Conservation (phyloP, 1,140 invertebrate species). For the Dryas iulia region DNA sequence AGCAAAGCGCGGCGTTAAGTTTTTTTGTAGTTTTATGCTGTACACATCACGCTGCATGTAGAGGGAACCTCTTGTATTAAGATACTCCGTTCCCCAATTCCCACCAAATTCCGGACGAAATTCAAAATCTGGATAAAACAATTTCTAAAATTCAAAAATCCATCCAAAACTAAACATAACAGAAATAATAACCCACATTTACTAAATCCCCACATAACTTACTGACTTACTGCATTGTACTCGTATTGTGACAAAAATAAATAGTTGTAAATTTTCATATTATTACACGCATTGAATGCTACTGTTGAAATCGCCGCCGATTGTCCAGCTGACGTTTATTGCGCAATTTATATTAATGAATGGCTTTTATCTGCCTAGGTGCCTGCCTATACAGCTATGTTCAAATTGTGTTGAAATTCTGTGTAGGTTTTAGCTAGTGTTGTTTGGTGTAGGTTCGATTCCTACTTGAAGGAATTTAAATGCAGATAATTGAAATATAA, state of each 20-base stretch:
- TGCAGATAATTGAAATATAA: no score
- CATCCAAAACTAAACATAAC: no score
- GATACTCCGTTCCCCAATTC: no score
- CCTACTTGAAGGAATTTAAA: no score
- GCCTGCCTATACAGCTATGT: not conserved
- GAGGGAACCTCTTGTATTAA: no score
- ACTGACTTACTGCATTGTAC: no score
- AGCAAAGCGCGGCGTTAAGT: no score
- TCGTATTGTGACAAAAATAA: constrained; percentile 11
- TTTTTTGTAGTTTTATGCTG: no score
- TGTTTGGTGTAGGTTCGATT: not conserved
- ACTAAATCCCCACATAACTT: not conserved
- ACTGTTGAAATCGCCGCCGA: constrained; percentile 21
- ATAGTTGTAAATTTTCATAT: constrained; percentile 16
- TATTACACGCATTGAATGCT: constrained; percentile 6
- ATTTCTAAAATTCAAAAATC: not conserved
- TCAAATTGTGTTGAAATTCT: not conserved
- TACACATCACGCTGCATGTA: no score
- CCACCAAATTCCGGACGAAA: no score
- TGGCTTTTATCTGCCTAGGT: constrained; percentile 22
- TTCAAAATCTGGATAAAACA: no score
- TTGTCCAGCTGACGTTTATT: constrained; percentile 58
- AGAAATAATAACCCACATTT: not conserved
- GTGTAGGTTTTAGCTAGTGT: not conserved
- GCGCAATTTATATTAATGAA: constrained; percentile 57